A percentile compares a stretch with the other conserved stretches of the same genome.
These are phyloP conservation scores for Nycticebus coucang DNA, from an alignment of 2,113 vertebrate genomes.

Conservation along the genomic window DNA sequence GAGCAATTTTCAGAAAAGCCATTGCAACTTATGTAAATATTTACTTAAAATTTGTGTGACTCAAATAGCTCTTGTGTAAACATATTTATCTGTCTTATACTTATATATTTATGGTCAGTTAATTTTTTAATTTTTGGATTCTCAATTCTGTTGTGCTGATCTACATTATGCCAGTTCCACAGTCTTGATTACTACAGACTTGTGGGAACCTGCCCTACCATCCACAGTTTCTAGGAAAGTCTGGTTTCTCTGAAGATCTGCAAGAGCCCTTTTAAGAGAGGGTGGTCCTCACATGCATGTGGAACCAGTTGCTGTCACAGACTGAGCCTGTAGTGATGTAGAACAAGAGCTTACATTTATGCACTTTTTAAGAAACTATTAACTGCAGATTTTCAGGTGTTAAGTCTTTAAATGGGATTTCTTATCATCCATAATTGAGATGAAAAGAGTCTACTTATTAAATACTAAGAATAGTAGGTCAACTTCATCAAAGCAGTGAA, in stretches of 20 bases:
- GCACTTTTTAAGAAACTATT: background rate
- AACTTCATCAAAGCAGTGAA: background rate
- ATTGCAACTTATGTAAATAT: background rate
- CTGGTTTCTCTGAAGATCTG: background rate
- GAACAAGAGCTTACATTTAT: background rate
- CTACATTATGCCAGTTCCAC: background rate
- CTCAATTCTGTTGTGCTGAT: background rate
- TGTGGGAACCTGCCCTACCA: background rate
- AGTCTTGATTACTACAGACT: background rate
- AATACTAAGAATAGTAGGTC: constrained; percentile 1
- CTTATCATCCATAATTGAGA: background rate
- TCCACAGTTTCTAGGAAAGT: background rate
- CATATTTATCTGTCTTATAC: background rate
- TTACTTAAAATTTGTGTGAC: constrained; percentile 24
- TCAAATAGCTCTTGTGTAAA: constrained; percentile 32
- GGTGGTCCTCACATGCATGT: background rate
- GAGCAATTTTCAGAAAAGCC: constrained; percentile 29
- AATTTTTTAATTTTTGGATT: background rate
- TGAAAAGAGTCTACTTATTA: background rate
- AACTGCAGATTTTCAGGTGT: background rate
- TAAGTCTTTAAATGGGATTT: background rate
- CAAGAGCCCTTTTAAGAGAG: background rate
- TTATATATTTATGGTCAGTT: no score
- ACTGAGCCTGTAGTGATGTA: background rate
- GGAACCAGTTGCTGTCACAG: background rate